Evolutionary conservation across 30 jellyfish, hydroid and myxozoan species (phyloP).

Genomic region (Phacellophora camtschatica): DNA sequence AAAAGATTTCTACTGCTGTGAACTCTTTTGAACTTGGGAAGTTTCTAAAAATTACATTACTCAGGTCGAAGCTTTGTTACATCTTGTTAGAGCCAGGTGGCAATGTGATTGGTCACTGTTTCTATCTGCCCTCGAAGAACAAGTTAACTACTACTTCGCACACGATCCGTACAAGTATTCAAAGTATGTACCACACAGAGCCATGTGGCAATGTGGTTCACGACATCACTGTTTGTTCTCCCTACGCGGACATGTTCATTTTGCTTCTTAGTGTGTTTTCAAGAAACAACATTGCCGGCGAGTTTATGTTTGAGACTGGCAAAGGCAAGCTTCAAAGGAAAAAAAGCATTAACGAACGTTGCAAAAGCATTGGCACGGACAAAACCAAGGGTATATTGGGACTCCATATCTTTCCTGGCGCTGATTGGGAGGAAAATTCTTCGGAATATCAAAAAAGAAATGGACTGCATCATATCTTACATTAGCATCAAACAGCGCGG

Average conservation of each 20-base stretch:
- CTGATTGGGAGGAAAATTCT: constrained; percentile 37
- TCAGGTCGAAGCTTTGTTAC: neutral
- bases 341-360: neutral
- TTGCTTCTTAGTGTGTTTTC: constrained; percentile 7
- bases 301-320: neutral
- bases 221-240: constrained; percentile 7
- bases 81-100: constrained; percentile 22
- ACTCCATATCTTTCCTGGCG: constrained; percentile 21
- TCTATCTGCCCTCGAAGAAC: constrained; percentile 25
- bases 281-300: neutral
- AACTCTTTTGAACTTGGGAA: neutral
- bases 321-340: neutral
- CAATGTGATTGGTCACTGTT: constrained; percentile 3
- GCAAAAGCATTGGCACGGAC: neutral
- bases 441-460: constrained; percentile 32
- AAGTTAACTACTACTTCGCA: constrained; percentile 29
- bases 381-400: constrained; percentile 26
- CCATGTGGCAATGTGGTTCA: no score
- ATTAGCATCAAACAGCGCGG: neutral
- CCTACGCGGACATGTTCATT: constrained; percentile 13
- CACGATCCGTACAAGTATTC: constrained; percentile 43
- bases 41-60: neutral
- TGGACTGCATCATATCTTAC: constrained; percentile 29
- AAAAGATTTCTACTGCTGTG: neutral
- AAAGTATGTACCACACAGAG: constrained; percentile 1